Evolutionary conservation across 2,888 invertebrate species (phyloP).

Genomic region (Leucoma salicis): DNA sequence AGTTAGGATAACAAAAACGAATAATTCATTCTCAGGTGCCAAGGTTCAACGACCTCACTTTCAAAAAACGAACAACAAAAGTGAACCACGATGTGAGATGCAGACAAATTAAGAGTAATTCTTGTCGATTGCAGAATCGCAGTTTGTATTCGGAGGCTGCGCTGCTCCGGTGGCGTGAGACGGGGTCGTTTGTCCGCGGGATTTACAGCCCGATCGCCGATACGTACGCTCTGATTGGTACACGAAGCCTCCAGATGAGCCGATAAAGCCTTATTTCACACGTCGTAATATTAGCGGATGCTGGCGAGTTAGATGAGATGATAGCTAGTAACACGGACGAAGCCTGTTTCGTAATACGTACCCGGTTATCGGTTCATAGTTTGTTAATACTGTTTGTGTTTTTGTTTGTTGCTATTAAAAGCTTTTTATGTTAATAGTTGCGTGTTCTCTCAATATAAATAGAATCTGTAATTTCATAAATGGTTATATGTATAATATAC

Average conservation of each 20-base stretch:
- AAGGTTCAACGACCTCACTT: neutral
- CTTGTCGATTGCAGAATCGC: conserved; percentile 1
- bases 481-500: too few relatives aligned
- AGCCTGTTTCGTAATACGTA: conserved; percentile 25
- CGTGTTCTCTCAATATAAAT: too few relatives aligned
- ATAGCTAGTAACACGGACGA: conserved; percentile 27
- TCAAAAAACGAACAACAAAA: conserved; percentile 3
- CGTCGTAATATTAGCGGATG: conserved; percentile 9
- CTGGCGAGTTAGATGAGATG: conserved; percentile 18
- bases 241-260: conserved; percentile 18
- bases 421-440: too few relatives aligned
- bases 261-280: conserved; percentile 15
- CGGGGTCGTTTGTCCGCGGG: conserved; percentile 35
- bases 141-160: conserved; percentile 1
- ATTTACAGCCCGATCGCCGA: conserved; percentile 22
- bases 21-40: too few relatives aligned
- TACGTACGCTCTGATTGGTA: conserved; percentile 34
- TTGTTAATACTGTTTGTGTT: neutral
- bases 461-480: too few relatives aligned
- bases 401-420: too few relatives aligned
- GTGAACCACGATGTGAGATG: conserved; percentile 4
- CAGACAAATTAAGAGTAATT: conserved; percentile 16
- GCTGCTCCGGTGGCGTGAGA: conserved; percentile 8
- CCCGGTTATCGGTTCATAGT: conserved; percentile 23
- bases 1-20: too few relatives aligned